Base-by-base conservation (phyloP, 53 echinoderm and acorn worm species). In the Mesocentrotus franciscanus region DNA sequence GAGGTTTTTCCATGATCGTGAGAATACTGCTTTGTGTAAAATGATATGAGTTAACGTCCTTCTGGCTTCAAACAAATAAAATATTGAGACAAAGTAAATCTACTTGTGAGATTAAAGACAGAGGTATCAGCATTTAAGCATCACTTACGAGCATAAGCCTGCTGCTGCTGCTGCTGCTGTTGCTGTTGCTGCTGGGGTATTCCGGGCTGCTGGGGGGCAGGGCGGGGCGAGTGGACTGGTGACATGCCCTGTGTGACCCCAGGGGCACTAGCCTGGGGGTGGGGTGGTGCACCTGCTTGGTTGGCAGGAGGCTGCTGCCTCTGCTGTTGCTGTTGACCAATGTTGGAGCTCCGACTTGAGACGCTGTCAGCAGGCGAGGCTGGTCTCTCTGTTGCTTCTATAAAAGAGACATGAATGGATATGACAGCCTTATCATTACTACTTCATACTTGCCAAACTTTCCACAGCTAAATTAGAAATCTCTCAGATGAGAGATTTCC, bases 301-400 rank as follows among this genome's bases (percentile, higher is more conserved):
- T 59, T 81, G 8, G 93, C 79, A 60, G 85, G 85, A 16, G 90
- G 95, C 33, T 95, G 95, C 76, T 96, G 97, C 57, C 94, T 96
- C 66, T 95, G 97, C 71, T 95, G 89, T 61, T 90, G 92, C 24
- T 91, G 92, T 79, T 92, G 92, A 42, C 92, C 81, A 13, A 92
- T 42, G 29, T 85, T 85, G 89, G 99, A 99, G 35, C 98, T 97
- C 8, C 96, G 95, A 90, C 99, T 99, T 39, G 99, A 96, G 6
- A 91, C 92, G 93, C 99, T 99, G 90, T 98, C 99, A 24, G 99
- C 95, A 56, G 99, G 99, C 0, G 99, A 99, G 39, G 95, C 92
- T 11, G 99, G 96, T 81, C 99, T 97, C 70, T 98, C 98, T 81
- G 96, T 70, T 87, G 96, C 96, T 84, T 92, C 96, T 95, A 79